Base-by-base conservation (phyloP, 1,140 invertebrate genomes). In the Lasaia peninsularis region DNA sequence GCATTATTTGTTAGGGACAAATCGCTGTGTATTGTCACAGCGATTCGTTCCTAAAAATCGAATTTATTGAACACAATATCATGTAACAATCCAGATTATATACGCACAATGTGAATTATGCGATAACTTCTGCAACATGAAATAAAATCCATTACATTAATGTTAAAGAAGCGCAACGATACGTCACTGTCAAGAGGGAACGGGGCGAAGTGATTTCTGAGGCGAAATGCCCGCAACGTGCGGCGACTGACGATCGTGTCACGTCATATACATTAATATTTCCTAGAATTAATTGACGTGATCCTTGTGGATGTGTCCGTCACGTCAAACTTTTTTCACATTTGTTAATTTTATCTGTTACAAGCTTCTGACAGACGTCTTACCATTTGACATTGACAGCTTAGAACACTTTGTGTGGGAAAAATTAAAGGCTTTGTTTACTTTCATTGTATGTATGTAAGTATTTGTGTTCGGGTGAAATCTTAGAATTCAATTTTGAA, bases 141-240 rank as follows among this genome's bases (percentile, higher is more conserved):
- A 82, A 75, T 71, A 78, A 80, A 83, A 80, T 85, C 78, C 77
- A 85, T 86, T 86, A 83, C 65, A 75, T 79, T 80, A 85, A 83
- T 85, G 81, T 82, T 78, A 78, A 82, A 81, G 78, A 80, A 77
- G 73, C 74, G 73, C 66, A 69, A 81, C 78, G 76, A 85, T 86
- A 78, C 78, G 80, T 86, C 82, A 86, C 73, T 86, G 82, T 86
- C 82, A 78, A 62, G 52, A 21, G 18, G 68, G 73, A 65, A 67
- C 60, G 69, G 72, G 65, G 69, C 70, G 73, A 83, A 86, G 82
- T 83, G 82, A 86, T 86, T 85, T 79, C 73, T 74, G 67, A 80
- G 73, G 77, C 78, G 73, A 71, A 78, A 80, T 79, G 73, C 69
- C 71, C 32, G 67, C 67, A 64, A 81, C 81, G 81, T 85, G 81